Evolutionary conservation across 2,888 invertebrate genomes (phyloP).

Genomic region (Lomographa bimaculata): DNA sequence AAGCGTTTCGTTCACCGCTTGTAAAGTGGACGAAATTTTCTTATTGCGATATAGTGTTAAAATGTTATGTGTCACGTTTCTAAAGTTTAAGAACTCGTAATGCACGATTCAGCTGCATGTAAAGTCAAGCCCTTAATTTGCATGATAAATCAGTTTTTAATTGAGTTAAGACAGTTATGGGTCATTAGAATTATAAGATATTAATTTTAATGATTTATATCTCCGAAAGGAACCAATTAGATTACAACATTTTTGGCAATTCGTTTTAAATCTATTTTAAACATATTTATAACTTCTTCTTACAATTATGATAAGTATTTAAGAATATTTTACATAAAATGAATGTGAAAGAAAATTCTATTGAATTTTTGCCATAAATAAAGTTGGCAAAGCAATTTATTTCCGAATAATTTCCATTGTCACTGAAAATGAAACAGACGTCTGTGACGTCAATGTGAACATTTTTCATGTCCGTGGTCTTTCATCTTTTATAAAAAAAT

Average conservation of each 20-base stretch:
- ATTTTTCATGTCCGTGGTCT: background rate
- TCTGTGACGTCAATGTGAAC: slow-evolving; percentile 6
- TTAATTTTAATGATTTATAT: slow-evolving; percentile 1
- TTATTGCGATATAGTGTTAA: slow-evolving; percentile 8
- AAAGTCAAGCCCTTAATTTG: slow-evolving; percentile 13
- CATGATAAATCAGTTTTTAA: slow-evolving; percentile 16
- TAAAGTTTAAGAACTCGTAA: no score
- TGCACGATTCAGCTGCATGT: slow-evolving; percentile 18
- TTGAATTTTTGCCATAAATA: slow-evolving; percentile 4
- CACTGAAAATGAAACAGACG: slow-evolving; percentile 9
- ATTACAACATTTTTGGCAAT: no score
- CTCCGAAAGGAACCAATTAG: no score
- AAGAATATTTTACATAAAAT: no score
- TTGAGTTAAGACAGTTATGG: slow-evolving; percentile 6
- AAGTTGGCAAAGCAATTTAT: slow-evolving; percentile 4
- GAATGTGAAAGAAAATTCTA: no score
- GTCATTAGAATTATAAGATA: background rate
- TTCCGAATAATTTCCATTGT: slow-evolving; percentile 9
- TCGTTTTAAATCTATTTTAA: no score
- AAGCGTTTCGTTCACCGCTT: background rate
- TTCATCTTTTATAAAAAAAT: slow-evolving; percentile 2
- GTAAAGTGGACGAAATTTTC: background rate
- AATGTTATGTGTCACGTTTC: background rate
- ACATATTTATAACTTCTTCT: no score
- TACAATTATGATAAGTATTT: no score